Conservation (phyloP, 1,140 invertebrate species). For the Ridgeia piscesae region DNA sequence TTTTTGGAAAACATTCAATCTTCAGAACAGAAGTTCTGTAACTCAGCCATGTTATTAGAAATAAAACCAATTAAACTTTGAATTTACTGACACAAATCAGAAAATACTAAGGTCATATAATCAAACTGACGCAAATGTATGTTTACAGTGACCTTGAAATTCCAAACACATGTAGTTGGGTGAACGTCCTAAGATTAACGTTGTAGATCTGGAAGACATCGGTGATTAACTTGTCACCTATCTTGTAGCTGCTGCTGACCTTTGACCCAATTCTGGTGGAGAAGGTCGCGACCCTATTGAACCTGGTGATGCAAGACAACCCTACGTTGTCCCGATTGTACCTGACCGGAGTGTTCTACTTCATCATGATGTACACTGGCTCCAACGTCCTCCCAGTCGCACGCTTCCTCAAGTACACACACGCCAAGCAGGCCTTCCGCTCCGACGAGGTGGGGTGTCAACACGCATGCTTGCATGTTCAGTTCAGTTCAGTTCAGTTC, state of each 20-base stretch:
- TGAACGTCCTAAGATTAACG: too few relatives aligned
- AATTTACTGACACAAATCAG: too few relatives aligned
- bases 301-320: slow-evolving; percentile 93
- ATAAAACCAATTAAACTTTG: neutral
- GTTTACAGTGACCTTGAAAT: too few relatives aligned
- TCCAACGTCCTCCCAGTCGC: slow-evolving; percentile 96
- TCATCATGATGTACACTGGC: slow-evolving; percentile 99
- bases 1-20: neutral
- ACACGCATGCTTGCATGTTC: neutral
- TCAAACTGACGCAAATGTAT: too few relatives aligned
- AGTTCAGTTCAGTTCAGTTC: too few relatives aligned
- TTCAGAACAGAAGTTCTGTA: neutral
- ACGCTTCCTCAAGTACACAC: slow-evolving; percentile 88
- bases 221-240: slow-evolving; percentile 18
- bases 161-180: too few relatives aligned
- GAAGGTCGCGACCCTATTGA: slow-evolving; percentile 80
- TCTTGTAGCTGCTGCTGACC: slow-evolving; percentile 80
- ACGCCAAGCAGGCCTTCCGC: slow-evolving; percentile 90
- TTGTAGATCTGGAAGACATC: neutral
- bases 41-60: neutral
- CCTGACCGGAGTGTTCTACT: slow-evolving; percentile 95
- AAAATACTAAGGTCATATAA: too few relatives aligned
- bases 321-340: slow-evolving; percentile 91
- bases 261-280: slow-evolving; percentile 97
- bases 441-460: slow-evolving; percentile 74